phyloP scores from a whole-genome alignment of 2,113 vertebrate genomes.

The Grallaria varia region DNA sequence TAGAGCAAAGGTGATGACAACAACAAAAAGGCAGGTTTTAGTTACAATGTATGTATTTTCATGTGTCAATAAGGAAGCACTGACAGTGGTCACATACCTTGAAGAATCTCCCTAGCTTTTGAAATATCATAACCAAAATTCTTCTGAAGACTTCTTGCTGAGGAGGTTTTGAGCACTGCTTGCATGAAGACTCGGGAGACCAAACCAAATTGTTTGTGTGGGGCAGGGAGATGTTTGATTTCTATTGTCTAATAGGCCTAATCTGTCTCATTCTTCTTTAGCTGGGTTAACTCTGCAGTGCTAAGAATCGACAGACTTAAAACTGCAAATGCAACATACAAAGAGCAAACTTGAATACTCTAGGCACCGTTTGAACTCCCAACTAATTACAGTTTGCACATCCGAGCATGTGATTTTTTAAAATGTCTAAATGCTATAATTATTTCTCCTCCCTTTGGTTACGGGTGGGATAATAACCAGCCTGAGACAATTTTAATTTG shows the following conservation, averaged over 20 bases:
- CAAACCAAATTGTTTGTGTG: background rate
- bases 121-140: background rate
- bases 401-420: background rate
- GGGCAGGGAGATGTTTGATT: background rate
- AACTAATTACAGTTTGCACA: background rate
- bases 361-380: background rate
- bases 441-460: background rate
- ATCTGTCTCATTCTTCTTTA: background rate
- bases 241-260: background rate
- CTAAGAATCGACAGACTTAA: background rate
- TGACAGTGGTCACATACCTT: accelerated
- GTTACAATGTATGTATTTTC: background rate
- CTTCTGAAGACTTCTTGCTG: background rate
- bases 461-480: background rate
- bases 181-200: background rate
- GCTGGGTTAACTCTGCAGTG: background rate
- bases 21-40: background rate
- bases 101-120: background rate
- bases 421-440: background rate
- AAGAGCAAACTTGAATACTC: background rate
- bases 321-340: background rate
- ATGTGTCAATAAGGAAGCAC: background rate
- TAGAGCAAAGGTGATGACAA: background rate
- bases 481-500: background rate
- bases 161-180: background rate